Base-by-base conservation (phyloP, 2,797 vertebrate species). In the Sternotherus odoratus region DNA sequence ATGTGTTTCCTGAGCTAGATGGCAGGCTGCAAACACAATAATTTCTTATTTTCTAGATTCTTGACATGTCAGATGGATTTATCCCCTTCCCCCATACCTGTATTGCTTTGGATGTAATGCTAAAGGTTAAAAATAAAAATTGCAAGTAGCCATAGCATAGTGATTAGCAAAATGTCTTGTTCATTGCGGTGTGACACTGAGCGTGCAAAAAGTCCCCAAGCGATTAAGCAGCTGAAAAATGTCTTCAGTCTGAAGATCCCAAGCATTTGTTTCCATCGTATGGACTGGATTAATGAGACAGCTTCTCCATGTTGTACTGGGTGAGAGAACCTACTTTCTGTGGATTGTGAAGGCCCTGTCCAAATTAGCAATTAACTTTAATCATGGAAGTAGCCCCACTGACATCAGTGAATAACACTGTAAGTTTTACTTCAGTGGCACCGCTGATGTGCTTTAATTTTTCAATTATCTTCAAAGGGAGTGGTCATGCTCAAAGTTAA, bases 101-200 rank as follows among this genome's bases (percentile, higher is more conserved):
- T 51, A 28, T 8, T 53, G 19, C 33, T 78, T n/a, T n/a, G 50
- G 19, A 49, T n/a, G 33, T 53, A 78, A 78, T 78, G 30, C 49
- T 21, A 43, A 43, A 43, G 43, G 43, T 43, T 43, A 43, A 43
- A 43, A 43, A 43, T 43, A 43, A 43, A 43, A 43, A 43, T 56
- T 56, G 26, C 2, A 2, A 6, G n/a, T 11, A 53, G 53, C 53
- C 9, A 1, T 8, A 3, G 79, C 53, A 7, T 63, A 36, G 0
- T 19, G 75, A 56, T 28, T 3, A 54, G 30, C 33, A 74, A 48
- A 63, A 48, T 43, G 50, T 39, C 72, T 63, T 28, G 33, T 19
- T 66, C 19, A 21, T 21, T 66, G n/a, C n/a, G 19, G 21, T 36
- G 12, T 49, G n/a, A 19, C 39, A 28, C n/a, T 1, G 43, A 33